Base-by-base conservation (phyloP, 2,113 vertebrate species). In the Pogonocichla stellata region DNA sequence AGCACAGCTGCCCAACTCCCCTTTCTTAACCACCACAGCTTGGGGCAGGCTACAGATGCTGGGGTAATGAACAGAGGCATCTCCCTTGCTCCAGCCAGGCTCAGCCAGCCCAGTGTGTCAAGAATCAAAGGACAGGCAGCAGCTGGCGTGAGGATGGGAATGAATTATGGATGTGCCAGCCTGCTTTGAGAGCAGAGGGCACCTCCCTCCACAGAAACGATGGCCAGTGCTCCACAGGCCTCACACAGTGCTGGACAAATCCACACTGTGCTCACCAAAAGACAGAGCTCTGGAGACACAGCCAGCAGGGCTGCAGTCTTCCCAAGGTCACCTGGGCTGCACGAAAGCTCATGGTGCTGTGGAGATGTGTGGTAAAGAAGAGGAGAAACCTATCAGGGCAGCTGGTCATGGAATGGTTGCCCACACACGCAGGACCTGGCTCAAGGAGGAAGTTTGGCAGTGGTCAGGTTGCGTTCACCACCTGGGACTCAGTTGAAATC, bases 1-100 rank as follows among this genome's bases (percentile, higher is more conserved):
- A 42, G 23, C 17, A n/a, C 22, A 22, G 47, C 6, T 57, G 19
- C 51, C 12, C 14, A 22, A 10, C 29, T 8, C 45, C 17, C 6
- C 8, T 38, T 66, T 61, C 14, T 23, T 12, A 38, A 42, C 50
- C 2, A 10, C 40, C 4, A 0, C 0, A 0, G 66, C 51, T 66
- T 42, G 31, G 45, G n/a, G 9, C 45, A 83, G 47, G 64, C 38
- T 72, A 22, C 16, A 15, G 34, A 14, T 28, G 20, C 42, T 0
- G 1, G 2, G 22, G 10, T 64, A 43, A 23, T 0, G 0, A 61
- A 45, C 1, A 3, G 45, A 29, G 23, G 23, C 50, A 78, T 14
- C 34, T 80, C 20, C 58, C 86, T 42, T 29, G 25, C 58, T 48
- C 34, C 38, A 75, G 47, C 48, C 25, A 36, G 22, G 42, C 14